Base-by-base conservation (phyloP, 2,888 invertebrate genomes). In the Rhingia rostrata region DNA sequence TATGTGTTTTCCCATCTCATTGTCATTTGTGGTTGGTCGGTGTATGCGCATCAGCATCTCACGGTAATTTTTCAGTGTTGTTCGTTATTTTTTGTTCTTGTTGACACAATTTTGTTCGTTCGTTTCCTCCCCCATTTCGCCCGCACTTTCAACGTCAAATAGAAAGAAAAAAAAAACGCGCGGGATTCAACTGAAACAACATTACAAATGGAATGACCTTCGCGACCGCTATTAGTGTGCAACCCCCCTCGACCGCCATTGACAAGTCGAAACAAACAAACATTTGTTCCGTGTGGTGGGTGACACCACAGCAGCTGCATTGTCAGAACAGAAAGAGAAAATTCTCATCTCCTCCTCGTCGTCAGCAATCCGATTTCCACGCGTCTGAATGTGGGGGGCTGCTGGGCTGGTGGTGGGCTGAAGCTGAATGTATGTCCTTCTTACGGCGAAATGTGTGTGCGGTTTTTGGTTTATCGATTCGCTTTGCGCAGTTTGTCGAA, bases 401-500 rank as follows among this genome's bases (percentile, higher is more conserved):
- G 30, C 4, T 6, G 47, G 7, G 30, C 4, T 6, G 47, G 7
- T 3, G 7, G 47, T 6, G 7, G 47, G n/a, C 41, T 4, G 12
- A n/a, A 12, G n/a, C 22, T 22, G 22, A 22, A 22, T 22, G 22
- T 22, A 2, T 1, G 22, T 22, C 22, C 22, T 22, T 22, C 22
- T 22, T 22, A 61, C 49, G 39, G 60, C 54, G 61, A 74, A 80
- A 74, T 69, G 81, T 69, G 81, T 22, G 22, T 22, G 22, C 22
- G 22, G 22, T 67, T 63, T 82, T 83, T 67, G 67, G 66, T 80
- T 75, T 84, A 84, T 84, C 84, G 84, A 84, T 84, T 84, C 60
- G 79, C 74, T 84, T 74, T 84, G 84, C 84, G 84, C 84, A 84
- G 84, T 84, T 84, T 84, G 84, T 64, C 80, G 54, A 79, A 84